Percentiles rank a stretch among this genome's conserved stretches.
These are phyloP conservation scores for Hyperoplus immaculatus DNA, from an alignment of 2,797 vertebrate species.

Conservation along the genomic window DNA sequence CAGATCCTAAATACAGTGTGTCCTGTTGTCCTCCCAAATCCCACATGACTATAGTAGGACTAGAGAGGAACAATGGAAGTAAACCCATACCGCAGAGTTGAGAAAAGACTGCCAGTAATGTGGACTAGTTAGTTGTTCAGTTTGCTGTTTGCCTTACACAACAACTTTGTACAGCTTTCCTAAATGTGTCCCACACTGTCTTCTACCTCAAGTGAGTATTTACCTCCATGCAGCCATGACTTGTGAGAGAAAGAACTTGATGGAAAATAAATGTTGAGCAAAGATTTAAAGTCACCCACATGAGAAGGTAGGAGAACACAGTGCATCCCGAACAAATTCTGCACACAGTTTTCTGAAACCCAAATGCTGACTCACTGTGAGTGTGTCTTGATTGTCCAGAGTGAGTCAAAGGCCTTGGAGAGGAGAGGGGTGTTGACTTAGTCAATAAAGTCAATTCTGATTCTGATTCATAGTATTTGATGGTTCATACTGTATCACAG, in stretches of 20 bases:
- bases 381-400: neutral
- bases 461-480: neutral
- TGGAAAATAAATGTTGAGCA: neutral
- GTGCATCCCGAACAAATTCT: neutral
- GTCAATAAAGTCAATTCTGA: neutral
- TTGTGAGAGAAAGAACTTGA: neutral
- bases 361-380: conserved; percentile 21
- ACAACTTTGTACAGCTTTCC: neutral
- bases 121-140: neutral
- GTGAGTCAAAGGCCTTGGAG: neutral
- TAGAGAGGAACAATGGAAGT: neutral
- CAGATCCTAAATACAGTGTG: neutral
- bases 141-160: neutral
- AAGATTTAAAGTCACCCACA: neutral
- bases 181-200: neutral
- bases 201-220: neutral
- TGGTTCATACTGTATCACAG: neutral
- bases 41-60: neutral
- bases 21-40: conserved; percentile 7
- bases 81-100: neutral
- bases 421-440: neutral
- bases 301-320: too few relatives aligned
- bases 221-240: neutral
- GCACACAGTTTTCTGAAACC: neutral
- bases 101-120: neutral